Conservation (phyloP, 1,140 invertebrate genomes). For the Listronotus oregonensis region DNA sequence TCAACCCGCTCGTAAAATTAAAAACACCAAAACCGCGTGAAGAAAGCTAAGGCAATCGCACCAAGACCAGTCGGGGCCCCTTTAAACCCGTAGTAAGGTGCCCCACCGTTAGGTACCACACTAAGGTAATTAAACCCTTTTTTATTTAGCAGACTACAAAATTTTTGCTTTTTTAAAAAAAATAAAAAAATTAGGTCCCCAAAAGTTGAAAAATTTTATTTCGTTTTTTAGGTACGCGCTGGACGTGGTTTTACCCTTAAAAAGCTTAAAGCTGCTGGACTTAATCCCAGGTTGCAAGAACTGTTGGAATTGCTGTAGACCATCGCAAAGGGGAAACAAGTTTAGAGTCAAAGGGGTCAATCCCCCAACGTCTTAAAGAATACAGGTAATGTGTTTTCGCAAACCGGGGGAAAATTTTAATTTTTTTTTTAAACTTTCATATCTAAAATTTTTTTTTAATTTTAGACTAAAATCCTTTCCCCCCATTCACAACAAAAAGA, state of each 20-base stretch:
- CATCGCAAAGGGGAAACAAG: constrained; percentile 90
- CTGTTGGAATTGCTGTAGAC: constrained; percentile 96
- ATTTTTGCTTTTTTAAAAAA: background rate
- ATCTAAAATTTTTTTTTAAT: too few species aligned
- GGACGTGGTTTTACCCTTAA: constrained; percentile 96
- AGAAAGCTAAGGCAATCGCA: constrained; percentile 89
- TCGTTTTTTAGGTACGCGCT: constrained; percentile 65
- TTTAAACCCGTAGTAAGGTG: constrained; percentile 90
- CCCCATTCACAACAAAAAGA: constrained; percentile 88
- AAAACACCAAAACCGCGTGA: constrained; percentile 85
- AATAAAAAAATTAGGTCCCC: background rate
- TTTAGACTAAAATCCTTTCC: constrained; percentile 84
- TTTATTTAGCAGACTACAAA: background rate
- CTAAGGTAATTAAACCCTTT: constrained; percentile 66
- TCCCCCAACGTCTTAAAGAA: constrained; percentile 93
- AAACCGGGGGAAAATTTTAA: too few species aligned
- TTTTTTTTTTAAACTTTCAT: too few species aligned
- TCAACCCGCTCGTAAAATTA: constrained; percentile 92
- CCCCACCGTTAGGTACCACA: constrained; percentile 89
- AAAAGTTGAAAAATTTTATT: background rate
- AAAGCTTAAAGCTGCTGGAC: constrained; percentile 89
- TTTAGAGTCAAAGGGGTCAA: constrained; percentile 95
- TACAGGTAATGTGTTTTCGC: too few species aligned
- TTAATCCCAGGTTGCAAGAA: constrained; percentile 84
- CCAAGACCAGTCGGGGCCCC: constrained; percentile 87